These are phyloP conservation scores for Carcharodon carcharias DNA, from an alignment of 2,797 vertebrate species.

Conservation along the genomic window DNA sequence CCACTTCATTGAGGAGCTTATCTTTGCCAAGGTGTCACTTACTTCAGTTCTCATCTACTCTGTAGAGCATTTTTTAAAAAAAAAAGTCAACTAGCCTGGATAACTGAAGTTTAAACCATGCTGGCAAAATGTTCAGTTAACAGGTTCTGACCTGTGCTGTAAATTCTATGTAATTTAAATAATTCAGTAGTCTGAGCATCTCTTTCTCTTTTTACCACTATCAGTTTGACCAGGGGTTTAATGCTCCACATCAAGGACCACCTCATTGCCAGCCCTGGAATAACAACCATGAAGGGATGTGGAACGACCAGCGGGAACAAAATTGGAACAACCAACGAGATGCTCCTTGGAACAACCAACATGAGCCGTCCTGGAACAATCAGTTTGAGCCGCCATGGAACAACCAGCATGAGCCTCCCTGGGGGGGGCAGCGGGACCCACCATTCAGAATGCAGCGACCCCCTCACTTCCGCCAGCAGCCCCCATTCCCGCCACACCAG, in stretches of 20 bases:
- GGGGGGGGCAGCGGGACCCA: conserved; percentile 81
- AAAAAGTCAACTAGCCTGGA: no score
- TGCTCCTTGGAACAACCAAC: conserved; percentile 81
- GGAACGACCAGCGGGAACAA: conserved; percentile 86
- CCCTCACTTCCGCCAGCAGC: conserved; percentile 76
- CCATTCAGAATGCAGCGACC: conserved; percentile 93
- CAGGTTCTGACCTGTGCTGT: not conserved
- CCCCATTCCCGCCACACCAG: conserved; percentile 91
- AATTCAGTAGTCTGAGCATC: not conserved
- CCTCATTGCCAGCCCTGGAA: conserved; percentile 95
- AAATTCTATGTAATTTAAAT: not conserved
- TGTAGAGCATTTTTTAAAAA: not conserved
- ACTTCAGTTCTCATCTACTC: not conserved
- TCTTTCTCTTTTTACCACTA: conserved; percentile 42
- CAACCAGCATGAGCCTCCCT: conserved; percentile 85
- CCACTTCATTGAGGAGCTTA: not conserved
- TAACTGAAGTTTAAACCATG: not conserved
- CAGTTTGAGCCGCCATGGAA: conserved; percentile 90
- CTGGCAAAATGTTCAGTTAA: not conserved
- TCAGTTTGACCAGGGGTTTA: conserved; percentile 59
- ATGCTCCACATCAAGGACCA: conserved; percentile 73
- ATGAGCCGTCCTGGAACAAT: conserved; percentile 82
- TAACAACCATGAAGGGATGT: conserved; percentile 87
- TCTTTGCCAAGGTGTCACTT: not conserved
- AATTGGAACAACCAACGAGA: conserved; percentile 79